Base-by-base conservation (phyloP, 30 jellyfish, hydroid and myxozoan genomes). In the Pseudorhiza aurosa region DNA sequence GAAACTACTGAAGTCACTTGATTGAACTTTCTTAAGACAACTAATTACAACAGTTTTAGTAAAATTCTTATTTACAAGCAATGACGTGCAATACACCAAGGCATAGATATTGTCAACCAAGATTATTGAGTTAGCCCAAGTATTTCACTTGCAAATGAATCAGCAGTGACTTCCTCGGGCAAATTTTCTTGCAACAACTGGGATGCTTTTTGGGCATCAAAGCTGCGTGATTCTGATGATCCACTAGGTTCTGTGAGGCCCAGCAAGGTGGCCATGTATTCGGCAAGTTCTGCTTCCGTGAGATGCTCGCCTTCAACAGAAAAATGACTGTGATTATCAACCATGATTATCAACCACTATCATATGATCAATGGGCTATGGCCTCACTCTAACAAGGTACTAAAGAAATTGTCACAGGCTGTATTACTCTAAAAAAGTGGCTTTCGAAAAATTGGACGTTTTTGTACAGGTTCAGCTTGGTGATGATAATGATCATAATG, bases 281-380 rank as follows among this genome's bases (percentile, higher is more conserved):
- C 93, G 2, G 88, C 88, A 31, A 87, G 65, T 78, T 87, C 96
- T 10, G 93, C 81, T 39, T 87, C 96, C 1, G 92, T 75, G 22
- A 87, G 77, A 64, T 87, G 96, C 42, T 87, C 96, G 29, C 96
- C 96, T 87, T 33, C 45, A 45, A 35, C 29, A 30, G 24, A 19
- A 7, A 19, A 53, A 7, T n/a, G n/a, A n/a, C n/a, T n/a, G n/a
- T n/a, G n/a, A n/a, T n/a, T n/a, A n/a, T n/a, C n/a, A n/a, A n/a
- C n/a, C n/a, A n/a, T n/a, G n/a, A n/a, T n/a, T n/a, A n/a, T n/a
- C n/a, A n/a, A n/a, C n/a, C n/a, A n/a, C n/a, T n/a, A n/a, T n/a
- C n/a, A n/a, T n/a, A n/a, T n/a, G n/a, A n/a, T n/a, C n/a, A n/a
- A n/a, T n/a, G n/a, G n/a, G n/a, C n/a, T n/a, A n/a, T n/a, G n/a